phyloP scores from a whole-genome alignment of 2,113 vertebrate genomes.

The Labeo catla region DNA sequence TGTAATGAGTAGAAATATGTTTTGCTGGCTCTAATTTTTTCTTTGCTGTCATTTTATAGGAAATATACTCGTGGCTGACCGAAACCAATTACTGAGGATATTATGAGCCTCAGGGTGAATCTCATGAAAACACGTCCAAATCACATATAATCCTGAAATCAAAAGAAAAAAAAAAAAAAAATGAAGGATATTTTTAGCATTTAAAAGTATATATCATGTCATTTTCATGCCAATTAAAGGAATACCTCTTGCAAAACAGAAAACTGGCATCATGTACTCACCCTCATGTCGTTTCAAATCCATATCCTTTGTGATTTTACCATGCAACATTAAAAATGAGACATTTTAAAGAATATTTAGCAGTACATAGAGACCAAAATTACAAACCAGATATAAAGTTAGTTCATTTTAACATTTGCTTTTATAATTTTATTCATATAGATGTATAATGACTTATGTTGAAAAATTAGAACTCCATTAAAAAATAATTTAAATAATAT shows the following conservation, averaged over 20 bases:
- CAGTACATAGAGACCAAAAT: background rate
- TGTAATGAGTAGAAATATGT: constrained; percentile 12
- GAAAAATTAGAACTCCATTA: too few species aligned
- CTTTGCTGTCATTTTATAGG: background rate
- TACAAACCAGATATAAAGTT: too few species aligned
- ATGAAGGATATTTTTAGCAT: background rate
- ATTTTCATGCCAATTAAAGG: background rate
- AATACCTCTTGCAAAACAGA: background rate
- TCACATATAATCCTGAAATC: background rate
- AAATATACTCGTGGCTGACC: background rate
- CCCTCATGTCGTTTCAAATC: background rate
- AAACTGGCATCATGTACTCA: background rate
- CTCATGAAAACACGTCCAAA: background rate
- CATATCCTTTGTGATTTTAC: background rate
- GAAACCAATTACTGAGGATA: background rate
- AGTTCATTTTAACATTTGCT: too few species aligned
- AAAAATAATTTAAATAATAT: too few species aligned
- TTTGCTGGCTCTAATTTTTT: background rate
- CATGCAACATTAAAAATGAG: background rate
- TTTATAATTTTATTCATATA: too few species aligned
- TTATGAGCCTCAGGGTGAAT: background rate
- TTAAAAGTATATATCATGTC: background rate
- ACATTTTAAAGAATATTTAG: background rate
- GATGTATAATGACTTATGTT: too few species aligned
- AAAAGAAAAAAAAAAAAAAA: background rate